Percentiles rank a stretch among this genome's conserved stretches.
These are phyloP conservation scores for Globodera rostochiensis DNA, from an alignment of 1,140 invertebrate genomes.

Conservation along the genomic window DNA sequence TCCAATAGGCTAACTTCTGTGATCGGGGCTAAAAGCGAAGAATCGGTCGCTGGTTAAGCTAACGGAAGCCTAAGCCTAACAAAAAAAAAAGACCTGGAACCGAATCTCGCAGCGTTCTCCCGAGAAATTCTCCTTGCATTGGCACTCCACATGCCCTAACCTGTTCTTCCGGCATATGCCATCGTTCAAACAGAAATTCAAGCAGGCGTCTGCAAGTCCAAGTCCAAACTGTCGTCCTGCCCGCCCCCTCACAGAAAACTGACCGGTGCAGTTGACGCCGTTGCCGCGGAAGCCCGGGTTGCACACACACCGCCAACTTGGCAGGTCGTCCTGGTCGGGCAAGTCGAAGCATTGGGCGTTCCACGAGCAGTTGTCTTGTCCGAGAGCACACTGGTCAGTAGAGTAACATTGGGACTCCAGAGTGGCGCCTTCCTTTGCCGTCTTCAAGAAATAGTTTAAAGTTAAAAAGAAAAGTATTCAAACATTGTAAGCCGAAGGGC, in stretches of 20 bases:
- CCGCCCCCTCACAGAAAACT: slow-evolving; percentile 69
- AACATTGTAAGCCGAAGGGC: slow-evolving; percentile 81
- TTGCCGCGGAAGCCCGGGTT: slow-evolving; percentile 86
- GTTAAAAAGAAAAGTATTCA: neutral
- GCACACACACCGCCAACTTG: slow-evolving; percentile 85
- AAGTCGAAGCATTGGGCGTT: slow-evolving; percentile 83
- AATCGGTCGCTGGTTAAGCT: neutral
- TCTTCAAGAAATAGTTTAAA: neutral
- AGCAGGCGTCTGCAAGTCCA: slow-evolving; percentile 77
- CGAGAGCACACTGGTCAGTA: slow-evolving; percentile 65
- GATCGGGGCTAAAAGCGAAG: slow-evolving; percentile 34
- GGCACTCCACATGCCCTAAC: slow-evolving; percentile 59
- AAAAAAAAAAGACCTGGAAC: slow-evolving; percentile 41
- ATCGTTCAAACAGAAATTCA: slow-evolving; percentile 85
- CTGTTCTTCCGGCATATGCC: slow-evolving; percentile 83
- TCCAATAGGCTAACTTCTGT: slow-evolving; percentile 43
- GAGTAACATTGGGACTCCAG: slow-evolving; percentile 64
- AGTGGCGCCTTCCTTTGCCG: slow-evolving; percentile 53
- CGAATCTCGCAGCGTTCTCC: slow-evolving; percentile 64
- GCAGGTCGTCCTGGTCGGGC: slow-evolving; percentile 81
- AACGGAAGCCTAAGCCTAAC: neutral
- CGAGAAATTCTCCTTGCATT: slow-evolving; percentile 62
- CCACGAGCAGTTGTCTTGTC: slow-evolving; percentile 67
- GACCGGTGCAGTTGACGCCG: slow-evolving; percentile 71
- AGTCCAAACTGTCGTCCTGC: slow-evolving; percentile 71